These are phyloP conservation scores for Crematogaster levior DNA, from an alignment of 2,888 invertebrate species.

Conservation along the genomic window DNA sequence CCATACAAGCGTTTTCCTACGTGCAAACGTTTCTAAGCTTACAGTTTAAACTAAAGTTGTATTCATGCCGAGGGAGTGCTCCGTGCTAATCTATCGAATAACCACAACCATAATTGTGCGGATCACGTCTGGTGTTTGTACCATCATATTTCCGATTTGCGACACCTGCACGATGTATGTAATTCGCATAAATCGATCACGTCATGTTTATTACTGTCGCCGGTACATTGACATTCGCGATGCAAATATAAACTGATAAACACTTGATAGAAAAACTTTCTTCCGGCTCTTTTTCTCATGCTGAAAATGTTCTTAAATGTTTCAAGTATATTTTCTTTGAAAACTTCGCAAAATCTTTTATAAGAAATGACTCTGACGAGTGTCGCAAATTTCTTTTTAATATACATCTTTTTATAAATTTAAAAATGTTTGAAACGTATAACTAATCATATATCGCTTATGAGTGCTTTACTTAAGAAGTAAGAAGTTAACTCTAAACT, in stretches of 20 bases:
- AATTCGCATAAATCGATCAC: slow-evolving; percentile 46
- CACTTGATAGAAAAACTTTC: not conserved
- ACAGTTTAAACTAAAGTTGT: slow-evolving; percentile 10
- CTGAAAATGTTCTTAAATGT: not conserved
- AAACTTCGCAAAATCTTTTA: slow-evolving; percentile 8
- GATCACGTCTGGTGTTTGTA: slow-evolving; percentile 15
- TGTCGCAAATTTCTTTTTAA: not conserved
- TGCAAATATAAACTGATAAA: not conserved
- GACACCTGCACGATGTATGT: slow-evolving; percentile 13
- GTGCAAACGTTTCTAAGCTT: slow-evolving; percentile 25
- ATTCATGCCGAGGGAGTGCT: not conserved
- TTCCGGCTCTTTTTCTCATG: not conserved
- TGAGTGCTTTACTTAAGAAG: too few relatives aligned
- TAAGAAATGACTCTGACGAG: not conserved
- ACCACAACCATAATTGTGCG: slow-evolving; percentile 36
- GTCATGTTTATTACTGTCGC: not conserved
- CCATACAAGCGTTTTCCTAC: not conserved
- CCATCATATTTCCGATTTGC: slow-evolving; percentile 33
- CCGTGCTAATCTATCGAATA: slow-evolving; percentile 39
- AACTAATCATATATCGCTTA: too few relatives aligned
- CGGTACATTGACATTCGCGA: not conserved
- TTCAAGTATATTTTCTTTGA: slow-evolving; percentile 10
- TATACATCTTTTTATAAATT: not conserved
- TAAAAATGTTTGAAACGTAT: too few relatives aligned
- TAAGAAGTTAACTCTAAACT: too few relatives aligned